Evolutionary conservation across 2,888 invertebrate genomes (phyloP), one percentile per base, ranked within the genome.

Genomic region (Eurytoma californica): DNA sequence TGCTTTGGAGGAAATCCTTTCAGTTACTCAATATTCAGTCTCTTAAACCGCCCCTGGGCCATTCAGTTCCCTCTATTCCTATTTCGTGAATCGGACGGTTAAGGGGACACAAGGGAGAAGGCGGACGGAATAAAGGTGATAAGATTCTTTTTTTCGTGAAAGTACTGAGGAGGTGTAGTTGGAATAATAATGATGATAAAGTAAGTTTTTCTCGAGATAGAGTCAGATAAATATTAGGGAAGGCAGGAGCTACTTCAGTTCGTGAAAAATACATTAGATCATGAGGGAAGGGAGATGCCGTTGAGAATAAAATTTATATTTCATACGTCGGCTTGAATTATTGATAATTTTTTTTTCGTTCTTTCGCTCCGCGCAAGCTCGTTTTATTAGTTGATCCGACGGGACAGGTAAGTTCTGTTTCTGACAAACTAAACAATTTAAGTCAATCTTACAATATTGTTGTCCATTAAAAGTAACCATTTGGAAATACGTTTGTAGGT

Each of bases 1-100:
- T 49, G 20, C 60, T 39, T 18, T 16, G 20, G 53, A 61, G 61
- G 30, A 67, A 78, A 69, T 73, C 63, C 72, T 67, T 69, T 67
- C 69, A 57, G 68, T 73, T 78, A 73, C 73, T 78, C 73, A 73
- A 73, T 82, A 82, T 82, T 82, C 82, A 79, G 74, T 79, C 78
- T 79, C 78, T 79, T 82, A 78, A 80, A 82, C 79, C 57, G 80
- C 78, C 80, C 80, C 14, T 51, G 16, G n/a, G 51, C 47, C 51
- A 20, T 0, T 18, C 20, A 20, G 16, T 49, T 55, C 13, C 58
- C 49, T 20, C 18, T 20, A 39, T n/a, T 39, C 13, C 28, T 61
- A 28, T 69, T 55, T 30, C 51, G 20, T 51, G 61, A 39, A 76
- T 69, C 75, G 51, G 58, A 68, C 58, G 68, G 65, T 70, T 70